Base-by-base conservation (phyloP, 23 tunicate species). In the Halocynthia roretzi region DNA sequence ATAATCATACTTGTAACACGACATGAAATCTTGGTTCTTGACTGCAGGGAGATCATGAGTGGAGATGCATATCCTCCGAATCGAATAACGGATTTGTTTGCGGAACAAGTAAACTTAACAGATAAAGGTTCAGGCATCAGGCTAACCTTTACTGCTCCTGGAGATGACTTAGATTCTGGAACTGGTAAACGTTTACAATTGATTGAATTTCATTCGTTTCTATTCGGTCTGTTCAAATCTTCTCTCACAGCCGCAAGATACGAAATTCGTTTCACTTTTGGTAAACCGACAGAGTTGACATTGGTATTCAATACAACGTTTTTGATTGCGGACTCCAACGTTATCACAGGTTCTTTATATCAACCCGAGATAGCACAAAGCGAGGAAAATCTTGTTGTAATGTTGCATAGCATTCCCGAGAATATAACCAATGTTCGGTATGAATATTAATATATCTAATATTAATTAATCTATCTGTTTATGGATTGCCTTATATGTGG, bases 111-210 rank as follows among this genome's bases (percentile, higher is more conserved):
- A 6, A 82, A 87, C 50, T 53, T 76, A 12, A 7, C 57, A 7
- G 51, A 12, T 6, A 44, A 10, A 6, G 40, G 56, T 11, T 17
- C 60, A 7, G 80, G 85, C 8, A 58, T 87, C 20, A 40, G 50
- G 54, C n/a, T 87, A 22, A 54, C 44, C 20, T 87, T 87, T 71
- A 81, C 93, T 52, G 86, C 93, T 62, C 93, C 93, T 20, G 93
- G 93, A n/a, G 57, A 68, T 56, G 86, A 87, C 56, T 81, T 40
- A 31, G 93, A 87, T 71, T 62, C 18, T 50, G 93, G 85, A 50
- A 81, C 67, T 7, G 93, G 93, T 87, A 60, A 75, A 68, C 44
- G 44, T 31, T 31, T 31, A 31, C 44, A 31, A 31, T 31, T 31
- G 44, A 31, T 4, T 31, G 44, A 31, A 31, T 31, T 31, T 31